Conservation (phyloP, 1,140 invertebrate genomes). For the Tyrophagus putrescentiae region DNA sequence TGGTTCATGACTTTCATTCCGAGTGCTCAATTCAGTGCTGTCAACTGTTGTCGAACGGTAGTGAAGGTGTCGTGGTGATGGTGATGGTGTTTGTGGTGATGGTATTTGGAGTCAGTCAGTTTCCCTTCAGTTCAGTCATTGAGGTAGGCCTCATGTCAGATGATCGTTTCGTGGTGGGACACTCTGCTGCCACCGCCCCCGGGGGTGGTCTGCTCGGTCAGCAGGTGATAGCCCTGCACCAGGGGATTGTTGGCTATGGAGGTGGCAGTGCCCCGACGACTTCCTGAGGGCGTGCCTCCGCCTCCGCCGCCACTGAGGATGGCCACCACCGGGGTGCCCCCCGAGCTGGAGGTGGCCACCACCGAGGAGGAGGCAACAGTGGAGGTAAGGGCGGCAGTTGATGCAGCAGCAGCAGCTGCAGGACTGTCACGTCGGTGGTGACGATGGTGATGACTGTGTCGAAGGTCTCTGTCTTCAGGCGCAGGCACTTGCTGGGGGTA, state of each 20-base stretch:
- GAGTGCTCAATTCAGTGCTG: not conserved
- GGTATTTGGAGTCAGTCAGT: not conserved
- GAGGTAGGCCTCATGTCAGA: constrained; percentile 21
- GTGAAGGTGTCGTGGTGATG: not conserved
- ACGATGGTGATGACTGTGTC: not conserved
- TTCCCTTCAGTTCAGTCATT: not conserved
- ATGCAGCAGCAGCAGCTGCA: not conserved
- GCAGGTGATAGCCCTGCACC: constrained; percentile 28
- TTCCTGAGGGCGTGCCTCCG: no score
- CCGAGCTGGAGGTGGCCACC: not conserved
- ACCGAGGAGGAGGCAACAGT: not conserved
- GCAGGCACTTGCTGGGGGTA: no score
- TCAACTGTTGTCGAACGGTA: no score
- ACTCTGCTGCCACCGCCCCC: not conserved
- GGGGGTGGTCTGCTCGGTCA: constrained; percentile 26
- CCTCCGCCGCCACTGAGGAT: no score
- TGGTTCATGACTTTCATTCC: not conserved
- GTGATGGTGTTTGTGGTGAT: not conserved
- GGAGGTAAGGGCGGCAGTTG: no score
- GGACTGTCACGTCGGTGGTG: constrained; percentile 4
- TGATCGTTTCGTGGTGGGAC: constrained; percentile 28
- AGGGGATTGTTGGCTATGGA: constrained; percentile 23
- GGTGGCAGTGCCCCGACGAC: not conserved
- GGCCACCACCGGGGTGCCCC: not conserved
- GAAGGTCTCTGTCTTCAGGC: not conserved